phyloP scores from a whole-genome alignment of 2,797 vertebrate genomes.

The Staurois parvus region DNA sequence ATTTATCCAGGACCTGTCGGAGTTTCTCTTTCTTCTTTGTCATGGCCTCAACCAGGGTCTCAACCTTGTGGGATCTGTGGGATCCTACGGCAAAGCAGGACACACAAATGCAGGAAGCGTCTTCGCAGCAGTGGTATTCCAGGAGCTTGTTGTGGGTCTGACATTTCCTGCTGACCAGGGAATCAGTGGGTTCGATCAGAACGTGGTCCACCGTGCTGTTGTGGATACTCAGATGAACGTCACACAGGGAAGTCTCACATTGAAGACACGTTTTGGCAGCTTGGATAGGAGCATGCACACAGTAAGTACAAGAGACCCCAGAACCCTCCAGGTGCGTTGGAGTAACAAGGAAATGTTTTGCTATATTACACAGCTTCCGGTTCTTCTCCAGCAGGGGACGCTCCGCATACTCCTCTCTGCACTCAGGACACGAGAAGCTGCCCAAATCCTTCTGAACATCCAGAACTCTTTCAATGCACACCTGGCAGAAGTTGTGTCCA shows the following conservation, averaged over 20 bases:
- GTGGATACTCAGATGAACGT: constrained; percentile 73
- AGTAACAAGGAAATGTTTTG: not conserved
- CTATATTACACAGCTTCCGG: constrained; percentile 1
- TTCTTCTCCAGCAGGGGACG: not conserved
- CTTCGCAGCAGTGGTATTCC: not conserved
- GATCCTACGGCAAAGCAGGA: not conserved
- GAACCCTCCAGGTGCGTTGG: not conserved
- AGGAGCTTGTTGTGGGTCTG: not conserved
- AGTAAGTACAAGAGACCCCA: constrained; percentile 41
- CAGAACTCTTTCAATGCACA: not conserved
- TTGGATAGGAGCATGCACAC: constrained; percentile 19
- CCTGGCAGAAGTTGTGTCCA: not conserved
- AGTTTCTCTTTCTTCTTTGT: not conserved
- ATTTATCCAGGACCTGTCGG: not conserved
- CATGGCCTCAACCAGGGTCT: not conserved
- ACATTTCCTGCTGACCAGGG: not conserved
- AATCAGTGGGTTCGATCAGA: not conserved
- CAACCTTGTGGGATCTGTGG: not conserved
- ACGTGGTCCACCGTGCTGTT: constrained; percentile 62
- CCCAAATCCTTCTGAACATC: not conserved
- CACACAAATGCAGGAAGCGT: not conserved
- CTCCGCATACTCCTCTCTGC: not conserved
- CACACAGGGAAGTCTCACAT: constrained; percentile 76
- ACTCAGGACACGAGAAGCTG: not conserved
- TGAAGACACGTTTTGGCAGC: constrained; percentile 76